Conservation (phyloP, 1,140 invertebrate genomes). For the Tenebrio molitor region DNA sequence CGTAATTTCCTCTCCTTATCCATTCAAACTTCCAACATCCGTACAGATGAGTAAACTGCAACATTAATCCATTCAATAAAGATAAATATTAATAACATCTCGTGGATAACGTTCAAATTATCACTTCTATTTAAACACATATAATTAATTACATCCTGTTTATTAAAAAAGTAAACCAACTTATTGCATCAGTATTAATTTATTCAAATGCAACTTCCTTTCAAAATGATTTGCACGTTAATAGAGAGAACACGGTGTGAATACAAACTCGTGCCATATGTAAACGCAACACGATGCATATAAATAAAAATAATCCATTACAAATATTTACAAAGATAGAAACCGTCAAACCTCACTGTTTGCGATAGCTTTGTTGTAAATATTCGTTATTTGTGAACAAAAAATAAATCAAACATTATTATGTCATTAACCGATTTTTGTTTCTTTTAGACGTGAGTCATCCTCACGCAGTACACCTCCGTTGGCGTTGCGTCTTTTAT, state of each 20-base stretch:
- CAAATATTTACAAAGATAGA: constrained; percentile 14
- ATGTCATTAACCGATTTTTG: constrained; percentile 32
- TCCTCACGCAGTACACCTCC: neutral
- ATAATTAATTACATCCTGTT: constrained; percentile 41
- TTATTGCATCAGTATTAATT: constrained; percentile 32
- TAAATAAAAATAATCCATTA: neutral
- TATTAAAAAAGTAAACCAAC: constrained; percentile 31
- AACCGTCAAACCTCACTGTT: neutral
- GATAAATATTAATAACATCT: too few species aligned
- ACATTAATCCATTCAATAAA: too few species aligned
- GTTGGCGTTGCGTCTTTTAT: neutral
- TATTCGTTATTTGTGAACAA: neutral
- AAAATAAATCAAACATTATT: constrained; percentile 9
- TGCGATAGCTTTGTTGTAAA: too few species aligned
- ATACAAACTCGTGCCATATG: constrained; percentile 4
- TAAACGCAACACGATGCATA: neutral
- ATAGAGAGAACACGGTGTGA: constrained; percentile 8
- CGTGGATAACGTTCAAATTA: neutral
- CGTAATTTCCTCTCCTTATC: too few species aligned
- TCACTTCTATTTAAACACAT: constrained; percentile 9
- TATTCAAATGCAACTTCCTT: constrained; percentile 34
- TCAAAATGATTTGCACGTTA: constrained; percentile 10
- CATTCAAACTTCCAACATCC: too few species aligned
- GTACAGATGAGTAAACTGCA: too few species aligned
- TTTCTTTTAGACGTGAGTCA: constrained; percentile 28